phyloP scores from a whole-genome alignment of 2,113 vertebrate species.

The Tautogolabrus adspersus region DNA sequence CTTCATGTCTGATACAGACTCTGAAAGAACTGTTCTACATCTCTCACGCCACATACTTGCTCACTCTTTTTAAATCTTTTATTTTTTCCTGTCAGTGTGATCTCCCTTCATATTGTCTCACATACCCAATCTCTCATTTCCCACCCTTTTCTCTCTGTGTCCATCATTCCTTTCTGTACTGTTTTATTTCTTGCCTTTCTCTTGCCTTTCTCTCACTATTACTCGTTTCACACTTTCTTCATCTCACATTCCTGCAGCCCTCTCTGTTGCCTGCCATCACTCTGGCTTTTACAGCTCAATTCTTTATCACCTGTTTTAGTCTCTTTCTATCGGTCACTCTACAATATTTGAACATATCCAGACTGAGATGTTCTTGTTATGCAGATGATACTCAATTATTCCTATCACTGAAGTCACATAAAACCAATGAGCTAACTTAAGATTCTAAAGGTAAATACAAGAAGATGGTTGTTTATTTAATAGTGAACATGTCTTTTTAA shows the following conservation, averaged over 20 bases:
- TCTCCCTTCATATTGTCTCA: conserved; percentile 36
- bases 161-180: conserved; percentile 27
- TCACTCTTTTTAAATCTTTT: conserved; percentile 41
- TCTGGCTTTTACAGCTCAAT: conserved; percentile 4
- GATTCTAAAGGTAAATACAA: too few species aligned
- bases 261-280: conserved; percentile 20
- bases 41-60: conserved; percentile 20
- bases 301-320: conserved; percentile 14
- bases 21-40: conserved; percentile 19
- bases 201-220: neutral
- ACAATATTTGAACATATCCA: neutral
- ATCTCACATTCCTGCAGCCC: neutral
- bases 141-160: conserved; percentile 15
- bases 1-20: conserved; percentile 26
- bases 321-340: too few species aligned
- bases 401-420: too few species aligned
- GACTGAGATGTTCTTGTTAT: too few species aligned
- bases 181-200: conserved; percentile 21
- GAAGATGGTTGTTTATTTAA: neutral
- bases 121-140: conserved; percentile 29
- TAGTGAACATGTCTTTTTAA: conserved; percentile 11
- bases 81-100: conserved; percentile 20
- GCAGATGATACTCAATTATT: too few species aligned
- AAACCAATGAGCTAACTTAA: too few species aligned
- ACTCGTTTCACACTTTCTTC: neutral